Conservation (phyloP, 2,888 invertebrate genomes). For the Eilema depressum region DNA sequence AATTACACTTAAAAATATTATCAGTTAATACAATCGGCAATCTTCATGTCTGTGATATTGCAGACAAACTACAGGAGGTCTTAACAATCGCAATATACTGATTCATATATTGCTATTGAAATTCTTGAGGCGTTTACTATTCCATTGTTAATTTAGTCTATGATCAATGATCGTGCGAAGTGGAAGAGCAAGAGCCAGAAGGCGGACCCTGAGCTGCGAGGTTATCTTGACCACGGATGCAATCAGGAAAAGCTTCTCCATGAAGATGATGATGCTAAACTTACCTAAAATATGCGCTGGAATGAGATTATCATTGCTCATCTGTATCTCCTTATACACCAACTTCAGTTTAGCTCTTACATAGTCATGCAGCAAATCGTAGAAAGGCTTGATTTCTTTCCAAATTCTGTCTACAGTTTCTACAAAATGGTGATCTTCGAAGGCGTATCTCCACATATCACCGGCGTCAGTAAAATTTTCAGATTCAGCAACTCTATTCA, state of each 20-base stretch:
- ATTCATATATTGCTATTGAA: neutral
- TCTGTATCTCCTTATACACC: conserved; percentile 80
- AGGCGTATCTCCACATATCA: conserved; percentile 80
- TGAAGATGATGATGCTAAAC: no score
- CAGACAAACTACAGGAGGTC: neutral
- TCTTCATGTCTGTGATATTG: no score
- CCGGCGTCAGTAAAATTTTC: conserved; percentile 84
- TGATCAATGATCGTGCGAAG: no score
- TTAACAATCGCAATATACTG: neutral
- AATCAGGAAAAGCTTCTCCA: no score
- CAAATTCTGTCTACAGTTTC: conserved; percentile 82
- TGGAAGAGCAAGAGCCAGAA: no score
- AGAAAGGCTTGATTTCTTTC: conserved; percentile 89
- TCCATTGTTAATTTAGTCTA: neutral
- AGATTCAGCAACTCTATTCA: conserved; percentile 87
- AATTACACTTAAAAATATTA: no score
- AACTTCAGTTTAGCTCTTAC: conserved; percentile 85
- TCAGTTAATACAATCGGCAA: no score
- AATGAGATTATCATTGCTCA: conserved; percentile 82
- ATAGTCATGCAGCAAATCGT: conserved; percentile 88
- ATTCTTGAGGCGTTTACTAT: neutral
- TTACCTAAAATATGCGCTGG: conserved; percentile 91
- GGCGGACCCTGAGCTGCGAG: no score
- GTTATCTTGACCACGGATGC: no score
- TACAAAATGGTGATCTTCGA: conserved; percentile 76